Evolutionary conservation across 2,113 vertebrate genomes (phyloP).

Genomic region (Pygoscelis adeliae): DNA sequence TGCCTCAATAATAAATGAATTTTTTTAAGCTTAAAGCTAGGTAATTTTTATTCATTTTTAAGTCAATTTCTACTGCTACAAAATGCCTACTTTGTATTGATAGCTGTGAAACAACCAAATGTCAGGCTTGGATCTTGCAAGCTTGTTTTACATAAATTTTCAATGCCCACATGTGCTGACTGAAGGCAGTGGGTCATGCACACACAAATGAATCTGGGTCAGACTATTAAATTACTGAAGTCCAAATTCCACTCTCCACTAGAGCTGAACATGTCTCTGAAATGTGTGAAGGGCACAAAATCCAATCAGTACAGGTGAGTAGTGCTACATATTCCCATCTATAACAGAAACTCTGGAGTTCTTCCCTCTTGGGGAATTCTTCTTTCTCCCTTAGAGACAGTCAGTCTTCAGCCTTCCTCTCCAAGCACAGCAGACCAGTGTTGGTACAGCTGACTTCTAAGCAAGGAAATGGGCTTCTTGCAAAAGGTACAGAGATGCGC

Average conservation of each 20-base stretch:
- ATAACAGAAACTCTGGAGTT: neutral
- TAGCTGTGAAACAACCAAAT: neutral
- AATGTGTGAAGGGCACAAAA: neutral
- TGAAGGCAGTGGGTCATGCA: neutral
- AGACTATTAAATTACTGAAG: neutral
- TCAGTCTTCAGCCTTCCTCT: neutral
- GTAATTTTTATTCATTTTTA: neutral
- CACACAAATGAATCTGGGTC: neutral
- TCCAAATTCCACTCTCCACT: neutral
- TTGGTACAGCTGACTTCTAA: neutral
- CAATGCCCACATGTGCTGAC: neutral
- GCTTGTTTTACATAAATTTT: neutral
- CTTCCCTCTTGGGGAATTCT: neutral
- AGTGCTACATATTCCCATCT: neutral
- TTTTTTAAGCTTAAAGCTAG: neutral
- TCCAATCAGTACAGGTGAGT: neutral
- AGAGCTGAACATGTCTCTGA: neutral
- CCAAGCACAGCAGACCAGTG: neutral
- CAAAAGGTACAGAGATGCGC: neutral
- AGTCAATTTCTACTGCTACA: neutral
- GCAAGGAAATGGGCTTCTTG: neutral
- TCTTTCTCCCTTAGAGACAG: neutral
- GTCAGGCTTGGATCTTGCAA: neutral
- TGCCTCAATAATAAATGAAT: neutral
- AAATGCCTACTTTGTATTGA: neutral